Evolutionary conservation across 2,888 invertebrate genomes (phyloP).

Genomic region (Apodemia zela): DNA sequence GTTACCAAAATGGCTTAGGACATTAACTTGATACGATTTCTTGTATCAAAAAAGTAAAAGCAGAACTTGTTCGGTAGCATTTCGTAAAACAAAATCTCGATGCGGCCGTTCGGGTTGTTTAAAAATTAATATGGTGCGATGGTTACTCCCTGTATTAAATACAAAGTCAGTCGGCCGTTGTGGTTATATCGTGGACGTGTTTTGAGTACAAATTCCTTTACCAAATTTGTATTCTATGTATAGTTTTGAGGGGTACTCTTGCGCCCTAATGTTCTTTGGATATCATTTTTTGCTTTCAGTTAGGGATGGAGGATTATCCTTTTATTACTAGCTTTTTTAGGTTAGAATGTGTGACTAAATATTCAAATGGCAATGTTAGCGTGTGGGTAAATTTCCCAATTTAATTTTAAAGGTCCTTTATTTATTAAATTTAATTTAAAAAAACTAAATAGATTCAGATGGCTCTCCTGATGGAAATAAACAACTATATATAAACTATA

Average conservation of each 20-base stretch:
- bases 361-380: no score
- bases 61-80: slow-evolving; percentile 28
- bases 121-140: slow-evolving; percentile 30
- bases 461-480: no score
- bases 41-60: neutral
- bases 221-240: slow-evolving; percentile 59
- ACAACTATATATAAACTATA: no score
- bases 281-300: slow-evolving; percentile 16
- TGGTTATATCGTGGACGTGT: slow-evolving; percentile 40
- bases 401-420: no score
- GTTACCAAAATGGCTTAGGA: slow-evolving; percentile 6
- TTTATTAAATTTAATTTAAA: no score
- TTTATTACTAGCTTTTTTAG: slow-evolving; percentile 1
- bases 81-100: slow-evolving; percentile 22
- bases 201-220: slow-evolving; percentile 58
- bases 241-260: slow-evolving; percentile 55
- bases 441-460: no score
- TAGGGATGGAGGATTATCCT: slow-evolving; percentile 1
- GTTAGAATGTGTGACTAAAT: neutral
- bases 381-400: no score
- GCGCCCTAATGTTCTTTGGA: slow-evolving; percentile 27
- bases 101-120: slow-evolving; percentile 29
- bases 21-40: slow-evolving; percentile 4
- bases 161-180: slow-evolving; percentile 14
- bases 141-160: slow-evolving; percentile 18